Conservation (phyloP, 2,797 vertebrate species). For the Aphelocoma californica region DNA sequence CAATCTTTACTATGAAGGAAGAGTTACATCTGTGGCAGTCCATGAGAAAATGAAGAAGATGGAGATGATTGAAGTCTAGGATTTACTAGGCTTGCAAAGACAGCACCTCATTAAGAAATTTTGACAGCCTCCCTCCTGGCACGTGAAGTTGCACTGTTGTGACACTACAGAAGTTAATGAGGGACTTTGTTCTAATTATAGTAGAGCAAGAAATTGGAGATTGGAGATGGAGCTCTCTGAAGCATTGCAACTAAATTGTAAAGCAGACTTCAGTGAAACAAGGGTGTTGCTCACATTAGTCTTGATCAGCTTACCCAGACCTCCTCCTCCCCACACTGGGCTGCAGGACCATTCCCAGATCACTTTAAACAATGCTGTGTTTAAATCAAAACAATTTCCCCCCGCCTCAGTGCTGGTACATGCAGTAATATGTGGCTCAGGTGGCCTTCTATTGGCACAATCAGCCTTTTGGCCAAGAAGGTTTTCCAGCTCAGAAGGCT, state of each 20-base stretch:
- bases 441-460: background rate
- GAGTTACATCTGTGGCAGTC: background rate
- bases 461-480: background rate
- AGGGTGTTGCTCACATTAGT: background rate
- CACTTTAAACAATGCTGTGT: background rate
- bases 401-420: background rate
- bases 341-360: background rate
- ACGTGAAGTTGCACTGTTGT: background rate
- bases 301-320: background rate
- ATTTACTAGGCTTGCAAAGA: background rate
- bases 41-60: background rate
- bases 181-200: constrained; percentile 24
- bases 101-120: background rate
- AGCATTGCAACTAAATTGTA: background rate
- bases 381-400: background rate
- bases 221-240: background rate
- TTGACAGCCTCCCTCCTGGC: constrained; percentile 6
- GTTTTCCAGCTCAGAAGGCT: background rate
- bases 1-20: background rate
- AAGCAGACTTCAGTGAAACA: background rate
- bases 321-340: background rate
- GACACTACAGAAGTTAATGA: constrained; percentile 4
- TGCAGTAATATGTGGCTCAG: background rate
- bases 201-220: background rate
- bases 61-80: constrained; percentile 1